phyloP scores from a whole-genome alignment of 2,113 vertebrate species.

The Muscicapa adusta region DNA sequence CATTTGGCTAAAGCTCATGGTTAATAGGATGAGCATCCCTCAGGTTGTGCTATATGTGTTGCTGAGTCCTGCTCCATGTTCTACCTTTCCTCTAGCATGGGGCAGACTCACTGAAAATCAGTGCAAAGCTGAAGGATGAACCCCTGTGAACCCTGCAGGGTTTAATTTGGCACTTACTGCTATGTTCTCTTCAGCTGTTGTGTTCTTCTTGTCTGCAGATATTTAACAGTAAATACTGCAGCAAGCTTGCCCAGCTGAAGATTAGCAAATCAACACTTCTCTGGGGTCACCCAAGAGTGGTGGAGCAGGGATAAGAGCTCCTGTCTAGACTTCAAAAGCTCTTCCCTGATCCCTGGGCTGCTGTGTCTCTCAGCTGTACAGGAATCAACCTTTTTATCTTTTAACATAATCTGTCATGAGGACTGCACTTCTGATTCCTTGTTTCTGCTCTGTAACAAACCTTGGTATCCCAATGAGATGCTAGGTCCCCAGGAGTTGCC shows the following conservation, averaged over 20 bases:
- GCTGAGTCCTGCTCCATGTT: not conserved
- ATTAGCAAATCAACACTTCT: not conserved
- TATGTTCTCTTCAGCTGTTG: not conserved
- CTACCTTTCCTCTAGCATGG: not conserved
- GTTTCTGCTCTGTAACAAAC: not conserved
- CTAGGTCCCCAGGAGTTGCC: not conserved
- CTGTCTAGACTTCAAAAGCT: conserved; percentile 3
- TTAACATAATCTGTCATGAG: not conserved
- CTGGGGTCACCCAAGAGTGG: not conserved
- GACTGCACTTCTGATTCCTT: not conserved
- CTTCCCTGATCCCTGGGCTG: not conserved
- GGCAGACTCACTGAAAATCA: not conserved
- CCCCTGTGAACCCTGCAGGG: not conserved
- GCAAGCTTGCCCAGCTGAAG: not conserved
- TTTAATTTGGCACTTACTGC: not conserved
- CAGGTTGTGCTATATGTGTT: not conserved
- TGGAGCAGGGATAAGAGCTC: not conserved
- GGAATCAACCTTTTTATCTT: not conserved
- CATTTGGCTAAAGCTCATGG: not conserved
- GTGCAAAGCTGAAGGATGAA: not conserved
- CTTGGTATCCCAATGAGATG: not conserved
- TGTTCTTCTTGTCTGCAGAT: not conserved
- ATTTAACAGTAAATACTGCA: not conserved
- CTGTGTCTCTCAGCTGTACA: not conserved
- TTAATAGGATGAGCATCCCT: not conserved